A percentile compares a stretch with the other conserved stretches of the same genome.
These are phyloP conservation scores for Gopherus evgoodei DNA, from an alignment of 2,113 vertebrate genomes.

Conservation along the genomic window DNA sequence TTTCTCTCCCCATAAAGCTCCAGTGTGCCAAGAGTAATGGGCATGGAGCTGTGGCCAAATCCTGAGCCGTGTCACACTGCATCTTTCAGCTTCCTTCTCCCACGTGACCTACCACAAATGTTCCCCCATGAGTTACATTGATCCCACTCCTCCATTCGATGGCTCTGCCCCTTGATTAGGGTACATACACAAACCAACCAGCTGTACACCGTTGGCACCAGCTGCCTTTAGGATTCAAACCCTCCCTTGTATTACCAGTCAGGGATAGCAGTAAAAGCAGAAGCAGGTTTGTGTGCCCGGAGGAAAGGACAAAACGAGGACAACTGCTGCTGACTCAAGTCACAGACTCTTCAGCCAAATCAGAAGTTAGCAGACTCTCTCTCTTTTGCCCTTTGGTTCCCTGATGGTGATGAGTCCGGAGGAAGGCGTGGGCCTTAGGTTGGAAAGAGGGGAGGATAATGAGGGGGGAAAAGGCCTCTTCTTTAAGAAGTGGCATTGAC, in stretches of 20 bases:
- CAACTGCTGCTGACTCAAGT: slow-evolving; percentile 37
- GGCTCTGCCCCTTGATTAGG: slow-evolving; percentile 7
- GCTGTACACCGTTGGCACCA: slow-evolving; percentile 39
- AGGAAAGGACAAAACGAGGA: background rate
- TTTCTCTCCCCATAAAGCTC: background rate
- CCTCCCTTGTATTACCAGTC: slow-evolving; percentile 9
- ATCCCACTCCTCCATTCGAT: slow-evolving; percentile 1
- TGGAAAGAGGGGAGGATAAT: slow-evolving; percentile 37
- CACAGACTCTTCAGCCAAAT: slow-evolving; percentile 42
- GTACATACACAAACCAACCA: slow-evolving; percentile 15
- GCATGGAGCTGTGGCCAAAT: background rate
- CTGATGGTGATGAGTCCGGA: slow-evolving; percentile 48
- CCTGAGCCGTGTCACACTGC: background rate
- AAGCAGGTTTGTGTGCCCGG: slow-evolving; percentile 9
- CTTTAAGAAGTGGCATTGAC: slow-evolving; percentile 88
- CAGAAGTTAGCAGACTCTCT: slow-evolving; percentile 40
- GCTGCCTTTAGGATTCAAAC: slow-evolving; percentile 29
- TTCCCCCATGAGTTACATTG: background rate
- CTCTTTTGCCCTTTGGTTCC: slow-evolving; percentile 65
- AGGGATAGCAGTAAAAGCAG: slow-evolving; percentile 49
- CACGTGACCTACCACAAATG: background rate
- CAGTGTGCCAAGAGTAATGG: background rate
- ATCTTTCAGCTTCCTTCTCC: slow-evolving; percentile 14
- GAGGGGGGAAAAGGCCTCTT: slow-evolving; percentile 20
- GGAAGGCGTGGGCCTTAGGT: slow-evolving; percentile 43